These are phyloP conservation scores for Pagetopsis macropterus DNA, from an alignment of 2,797 vertebrate genomes.

Conservation along the genomic window DNA sequence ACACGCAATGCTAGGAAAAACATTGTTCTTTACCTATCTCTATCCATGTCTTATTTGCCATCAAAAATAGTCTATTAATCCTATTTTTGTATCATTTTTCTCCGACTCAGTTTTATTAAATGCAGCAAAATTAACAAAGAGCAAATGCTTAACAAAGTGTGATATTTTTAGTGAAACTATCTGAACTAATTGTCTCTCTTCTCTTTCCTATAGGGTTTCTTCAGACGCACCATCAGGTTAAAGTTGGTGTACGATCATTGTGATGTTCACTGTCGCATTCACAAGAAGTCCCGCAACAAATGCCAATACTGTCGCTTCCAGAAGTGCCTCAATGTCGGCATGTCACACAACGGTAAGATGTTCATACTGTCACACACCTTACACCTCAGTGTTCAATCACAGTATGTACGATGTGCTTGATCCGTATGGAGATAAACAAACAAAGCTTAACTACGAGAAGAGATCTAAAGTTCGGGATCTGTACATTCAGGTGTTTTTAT, in stretches of 20 bases:
- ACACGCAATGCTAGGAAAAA: not conserved
- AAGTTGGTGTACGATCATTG: constrained; percentile 98
- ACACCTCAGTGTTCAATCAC: not conserved
- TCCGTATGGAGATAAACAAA: not conserved
- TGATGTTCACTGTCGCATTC: constrained; percentile 96
- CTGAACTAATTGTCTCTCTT: constrained; percentile 1
- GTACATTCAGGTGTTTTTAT: not conserved
- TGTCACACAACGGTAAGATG: constrained; percentile 97
- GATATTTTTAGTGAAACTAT: not conserved
- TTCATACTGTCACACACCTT: not conserved
- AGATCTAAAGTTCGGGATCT: not conserved
- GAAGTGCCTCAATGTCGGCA: constrained; percentile 97
- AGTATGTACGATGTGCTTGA: not conserved
- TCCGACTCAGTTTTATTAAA: not conserved
- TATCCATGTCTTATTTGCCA: not conserved
- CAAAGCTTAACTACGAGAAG: not conserved
- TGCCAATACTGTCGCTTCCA: constrained; percentile 99
- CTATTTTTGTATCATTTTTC: not conserved
- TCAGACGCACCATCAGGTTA: constrained; percentile 95
- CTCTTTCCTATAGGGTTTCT: constrained; percentile 88
- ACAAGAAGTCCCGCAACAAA: constrained; percentile 99
- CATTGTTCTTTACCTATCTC: not conserved
- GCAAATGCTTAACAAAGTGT: not conserved
- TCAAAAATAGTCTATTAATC: not conserved
- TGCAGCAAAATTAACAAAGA: not conserved